Evolutionary conservation across 2,797 vertebrate species (phyloP).

Genomic region (Lerista edwardsae): DNA sequence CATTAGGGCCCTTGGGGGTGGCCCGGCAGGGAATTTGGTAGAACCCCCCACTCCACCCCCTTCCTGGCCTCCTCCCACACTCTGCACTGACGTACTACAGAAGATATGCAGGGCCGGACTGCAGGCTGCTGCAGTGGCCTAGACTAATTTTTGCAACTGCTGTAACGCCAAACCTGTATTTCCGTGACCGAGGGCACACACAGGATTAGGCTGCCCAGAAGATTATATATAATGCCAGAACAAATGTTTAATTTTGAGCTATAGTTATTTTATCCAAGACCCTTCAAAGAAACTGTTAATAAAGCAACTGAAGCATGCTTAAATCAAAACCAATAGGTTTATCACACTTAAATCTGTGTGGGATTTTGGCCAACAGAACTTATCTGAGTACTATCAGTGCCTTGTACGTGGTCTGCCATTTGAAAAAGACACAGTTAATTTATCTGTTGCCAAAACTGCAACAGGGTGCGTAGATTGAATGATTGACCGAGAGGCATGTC

Average conservation of each 20-base stretch:
- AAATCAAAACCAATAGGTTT: neutral
- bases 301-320: neutral
- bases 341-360: neutral
- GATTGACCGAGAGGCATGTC: neutral
- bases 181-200: no score
- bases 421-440: neutral
- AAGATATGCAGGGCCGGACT: no score
- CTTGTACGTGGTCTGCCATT: neutral
- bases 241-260: neutral
- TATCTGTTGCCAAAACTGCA: neutral
- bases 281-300: no score
- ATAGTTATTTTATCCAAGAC: neutral
- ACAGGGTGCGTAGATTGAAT: neutral
- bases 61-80: no score
- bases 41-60: no score
- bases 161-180: no score
- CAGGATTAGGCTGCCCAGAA: neutral
- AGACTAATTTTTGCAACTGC: no score
- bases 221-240: no score
- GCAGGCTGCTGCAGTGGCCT: no score
- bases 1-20: no score
- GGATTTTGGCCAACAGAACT: neutral
- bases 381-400: neutral
- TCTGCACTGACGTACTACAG: no score
- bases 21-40: no score